phyloP scores from a whole-genome alignment of 2,888 invertebrate genomes.

The Hetaerina titia region DNA sequence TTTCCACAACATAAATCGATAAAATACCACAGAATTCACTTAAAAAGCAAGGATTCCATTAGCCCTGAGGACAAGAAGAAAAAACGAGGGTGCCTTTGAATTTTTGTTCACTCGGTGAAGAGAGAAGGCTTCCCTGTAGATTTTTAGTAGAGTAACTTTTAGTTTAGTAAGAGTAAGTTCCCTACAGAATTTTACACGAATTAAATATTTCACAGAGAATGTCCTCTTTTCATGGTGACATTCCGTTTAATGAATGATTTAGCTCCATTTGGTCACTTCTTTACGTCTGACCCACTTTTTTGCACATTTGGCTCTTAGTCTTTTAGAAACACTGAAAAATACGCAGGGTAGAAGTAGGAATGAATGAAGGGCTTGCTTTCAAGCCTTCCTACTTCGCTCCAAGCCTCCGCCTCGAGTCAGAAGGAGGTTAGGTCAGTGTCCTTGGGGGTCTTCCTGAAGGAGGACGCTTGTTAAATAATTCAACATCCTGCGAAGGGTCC shows the following conservation, averaged over 20 bases:
- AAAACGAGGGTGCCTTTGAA: too few species aligned
- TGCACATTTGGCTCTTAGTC: neutral
- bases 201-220: neutral
- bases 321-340: neutral
- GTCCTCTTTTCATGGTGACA: neutral
- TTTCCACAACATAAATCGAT: too few species aligned
- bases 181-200: neutral
- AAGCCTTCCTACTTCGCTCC: neutral
- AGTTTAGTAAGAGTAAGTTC: neutral
- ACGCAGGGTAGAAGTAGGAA: neutral
- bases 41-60: too few species aligned
- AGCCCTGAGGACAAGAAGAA: too few species aligned
- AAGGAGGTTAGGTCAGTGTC: conserved; percentile 25
- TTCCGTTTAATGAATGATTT: conserved; percentile 10
- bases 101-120: too few species aligned
- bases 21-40: too few species aligned
- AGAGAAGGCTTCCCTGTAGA: too few species aligned
- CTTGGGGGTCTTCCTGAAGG: neutral
- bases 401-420: neutral
- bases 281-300: conserved; percentile 2
- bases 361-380: neutral
- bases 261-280: neutral
- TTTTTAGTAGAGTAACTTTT: too few species aligned
- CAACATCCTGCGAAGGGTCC: conserved; percentile 43
- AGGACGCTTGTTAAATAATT: conserved; percentile 51